phyloP scores from a whole-genome alignment of 2,888 invertebrate genomes.

The Mechanitis mazaeus region DNA sequence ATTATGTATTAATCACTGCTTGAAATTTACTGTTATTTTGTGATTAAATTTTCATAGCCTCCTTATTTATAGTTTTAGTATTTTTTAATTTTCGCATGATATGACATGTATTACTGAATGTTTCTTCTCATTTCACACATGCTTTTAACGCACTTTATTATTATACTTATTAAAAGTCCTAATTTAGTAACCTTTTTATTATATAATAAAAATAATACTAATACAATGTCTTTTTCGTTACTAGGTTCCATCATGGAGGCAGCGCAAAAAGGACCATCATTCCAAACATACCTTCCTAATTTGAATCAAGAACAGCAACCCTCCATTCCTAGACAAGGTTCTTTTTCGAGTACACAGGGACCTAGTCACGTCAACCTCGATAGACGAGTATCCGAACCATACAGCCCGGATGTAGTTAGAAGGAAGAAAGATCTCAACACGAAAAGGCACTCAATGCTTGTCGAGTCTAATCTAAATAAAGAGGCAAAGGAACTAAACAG shows the following conservation, averaged over 20 bases:
- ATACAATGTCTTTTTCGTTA: slow-evolving; percentile 24
- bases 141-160: slow-evolving; percentile 1
- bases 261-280: slow-evolving; percentile 78
- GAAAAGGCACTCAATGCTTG: slow-evolving; percentile 67
- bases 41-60: not conserved
- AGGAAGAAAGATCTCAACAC: slow-evolving; percentile 61
- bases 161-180: not conserved
- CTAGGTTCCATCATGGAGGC: slow-evolving; percentile 83
- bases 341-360: slow-evolving; percentile 44
- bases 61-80: slow-evolving; percentile 1
- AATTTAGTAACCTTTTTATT: not conserved
- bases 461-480: slow-evolving; percentile 58
- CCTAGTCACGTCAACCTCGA: slow-evolving; percentile 43
- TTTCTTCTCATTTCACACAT: not conserved
- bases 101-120: not conserved
- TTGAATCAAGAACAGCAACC: slow-evolving; percentile 46
- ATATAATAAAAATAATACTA: not conserved
- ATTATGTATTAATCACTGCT: not conserved
- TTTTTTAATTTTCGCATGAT: not conserved
- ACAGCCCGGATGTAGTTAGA: slow-evolving; percentile 60
- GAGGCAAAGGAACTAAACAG: slow-evolving; percentile 61
- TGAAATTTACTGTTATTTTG: slow-evolving; percentile 6
- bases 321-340: slow-evolving; percentile 51
- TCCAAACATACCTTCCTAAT: slow-evolving; percentile 70
- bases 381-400: slow-evolving; percentile 63